A percentile compares a stretch with the other conserved stretches of the same genome.
These are phyloP conservation scores for Matsumyia berberina DNA, from an alignment of 2,888 invertebrate species.

Conservation along the genomic window DNA sequence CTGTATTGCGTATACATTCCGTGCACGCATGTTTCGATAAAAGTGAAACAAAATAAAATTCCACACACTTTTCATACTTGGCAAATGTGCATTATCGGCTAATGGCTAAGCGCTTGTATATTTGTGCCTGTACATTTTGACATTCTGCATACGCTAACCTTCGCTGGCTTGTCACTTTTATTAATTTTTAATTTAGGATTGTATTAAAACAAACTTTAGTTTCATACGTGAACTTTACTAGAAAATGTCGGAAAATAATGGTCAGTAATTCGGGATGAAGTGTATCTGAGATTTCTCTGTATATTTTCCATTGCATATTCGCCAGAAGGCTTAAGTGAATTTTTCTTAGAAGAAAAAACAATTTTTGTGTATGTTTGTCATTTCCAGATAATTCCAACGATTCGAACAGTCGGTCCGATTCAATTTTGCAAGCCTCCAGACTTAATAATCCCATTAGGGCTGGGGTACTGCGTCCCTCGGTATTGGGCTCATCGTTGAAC, in stretches of 20 bases:
- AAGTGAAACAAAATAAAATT: not conserved
- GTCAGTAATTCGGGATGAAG: conserved; percentile 78
- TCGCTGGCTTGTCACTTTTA: conserved; percentile 77
- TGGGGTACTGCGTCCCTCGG: conserved; percentile 82
- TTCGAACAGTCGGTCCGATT: conserved; percentile 81
- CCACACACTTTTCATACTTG: conserved; percentile 6
- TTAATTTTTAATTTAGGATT: conserved; percentile 74
- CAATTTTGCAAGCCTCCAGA: conserved; percentile 80
- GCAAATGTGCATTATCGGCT: conserved; percentile 38
- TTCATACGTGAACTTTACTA: conserved; percentile 46
- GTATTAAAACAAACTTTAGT: conserved; percentile 71
- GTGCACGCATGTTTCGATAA: not conserved
- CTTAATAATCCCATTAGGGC: conserved; percentile 78
- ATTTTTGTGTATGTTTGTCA: conserved; percentile 45
- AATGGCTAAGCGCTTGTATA: conserved; percentile 51
- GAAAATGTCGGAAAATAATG: conserved; percentile 83
- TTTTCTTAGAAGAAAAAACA: conserved; percentile 18
- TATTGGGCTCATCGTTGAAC: conserved; percentile 80
- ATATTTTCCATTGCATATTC: not conserved
- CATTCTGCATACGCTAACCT: conserved; percentile 79
- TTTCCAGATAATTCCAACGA: conserved; percentile 82
- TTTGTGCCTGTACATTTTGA: conserved; percentile 72
- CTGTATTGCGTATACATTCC: conserved; percentile 6
- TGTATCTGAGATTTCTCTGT: not conserved
- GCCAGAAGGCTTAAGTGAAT: not conserved